Conservation (phyloP, 2,888 invertebrate species). For the Drosophila bunnanda region DNA sequence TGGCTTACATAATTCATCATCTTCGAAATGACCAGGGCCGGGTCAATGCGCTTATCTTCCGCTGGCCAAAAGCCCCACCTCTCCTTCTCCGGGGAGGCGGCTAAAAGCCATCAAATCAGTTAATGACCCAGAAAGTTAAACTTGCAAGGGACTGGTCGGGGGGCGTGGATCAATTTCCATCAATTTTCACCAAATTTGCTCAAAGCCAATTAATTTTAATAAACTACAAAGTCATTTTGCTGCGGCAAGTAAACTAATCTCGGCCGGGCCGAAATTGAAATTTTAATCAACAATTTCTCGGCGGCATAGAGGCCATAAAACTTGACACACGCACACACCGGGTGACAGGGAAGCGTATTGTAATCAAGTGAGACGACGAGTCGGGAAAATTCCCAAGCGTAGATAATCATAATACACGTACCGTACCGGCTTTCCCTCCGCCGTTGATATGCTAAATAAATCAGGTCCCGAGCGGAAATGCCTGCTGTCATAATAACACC, state of each 20-base stretch:
- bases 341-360: constrained; percentile 49
- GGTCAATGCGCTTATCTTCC: constrained; percentile 46
- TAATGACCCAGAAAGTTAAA: constrained; percentile 71
- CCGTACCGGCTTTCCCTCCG: constrained; percentile 16
- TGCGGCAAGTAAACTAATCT: constrained; percentile 58
- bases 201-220: constrained; percentile 75
- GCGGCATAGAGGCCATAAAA: constrained; percentile 55
- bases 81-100: background rate
- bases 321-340: constrained; percentile 46
- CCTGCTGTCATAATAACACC: constrained; percentile 37
- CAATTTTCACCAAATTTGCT: constrained; percentile 48
- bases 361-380: constrained; percentile 69
- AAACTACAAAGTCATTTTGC: constrained; percentile 70
- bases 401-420: constrained; percentile 61
- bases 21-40: constrained; percentile 26
- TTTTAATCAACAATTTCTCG: constrained; percentile 69
- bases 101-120: constrained; percentile 67
- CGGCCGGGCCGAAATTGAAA: constrained; percentile 61
- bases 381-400: constrained; percentile 69
- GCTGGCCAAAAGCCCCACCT: constrained; percentile 20
- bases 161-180: constrained; percentile 38
- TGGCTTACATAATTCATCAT: constrained; percentile 39
- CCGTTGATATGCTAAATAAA: constrained; percentile 37
- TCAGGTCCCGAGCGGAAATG: constrained; percentile 32
- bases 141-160: constrained; percentile 24